Conservation (phyloP, 2,888 invertebrate genomes). For the Labia minor region DNA sequence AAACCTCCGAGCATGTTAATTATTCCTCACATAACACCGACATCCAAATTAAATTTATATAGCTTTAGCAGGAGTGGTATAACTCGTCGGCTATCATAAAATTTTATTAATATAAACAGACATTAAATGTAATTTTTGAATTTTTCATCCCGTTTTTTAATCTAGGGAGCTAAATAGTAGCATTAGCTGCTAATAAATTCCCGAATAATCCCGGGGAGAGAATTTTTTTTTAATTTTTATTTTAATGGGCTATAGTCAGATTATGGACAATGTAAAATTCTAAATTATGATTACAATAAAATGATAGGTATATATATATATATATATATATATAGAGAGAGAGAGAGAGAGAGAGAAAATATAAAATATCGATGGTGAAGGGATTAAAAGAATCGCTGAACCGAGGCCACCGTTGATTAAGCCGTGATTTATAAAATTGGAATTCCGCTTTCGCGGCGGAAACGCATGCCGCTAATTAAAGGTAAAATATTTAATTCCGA, state of each 20-base stretch:
- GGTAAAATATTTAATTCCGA: conserved; percentile 1
- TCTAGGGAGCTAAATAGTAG: conserved; percentile 7
- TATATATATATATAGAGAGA: too few relatives aligned
- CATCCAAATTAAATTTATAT: conserved; percentile 13
- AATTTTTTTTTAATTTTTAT: not conserved
- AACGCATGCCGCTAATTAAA: conserved; percentile 3
- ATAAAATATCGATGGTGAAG: not conserved
- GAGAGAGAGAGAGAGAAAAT: too few relatives aligned
- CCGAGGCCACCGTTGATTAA: not conserved
- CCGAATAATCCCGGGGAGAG: not conserved
- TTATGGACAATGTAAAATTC: not conserved
- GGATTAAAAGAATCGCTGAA: conserved; percentile 8
- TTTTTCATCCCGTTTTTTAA: not conserved
- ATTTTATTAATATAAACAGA: conserved; percentile 13
- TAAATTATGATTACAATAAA: conserved; percentile 5
- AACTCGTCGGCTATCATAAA: not conserved
- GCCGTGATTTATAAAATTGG: conserved; percentile 3
- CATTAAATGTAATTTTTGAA: conserved; percentile 9
- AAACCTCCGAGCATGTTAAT: not conserved
- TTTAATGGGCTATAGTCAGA: not conserved
- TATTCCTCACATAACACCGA: conserved; percentile 7
- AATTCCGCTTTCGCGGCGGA: conserved; percentile 8
- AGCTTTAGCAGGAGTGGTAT: conserved; percentile 13
- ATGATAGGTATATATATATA: not conserved
- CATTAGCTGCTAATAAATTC: conserved; percentile 8